Conservation (phyloP, 92 coral and sea anemone species). For the Umimayanthus kanabou region DNA sequence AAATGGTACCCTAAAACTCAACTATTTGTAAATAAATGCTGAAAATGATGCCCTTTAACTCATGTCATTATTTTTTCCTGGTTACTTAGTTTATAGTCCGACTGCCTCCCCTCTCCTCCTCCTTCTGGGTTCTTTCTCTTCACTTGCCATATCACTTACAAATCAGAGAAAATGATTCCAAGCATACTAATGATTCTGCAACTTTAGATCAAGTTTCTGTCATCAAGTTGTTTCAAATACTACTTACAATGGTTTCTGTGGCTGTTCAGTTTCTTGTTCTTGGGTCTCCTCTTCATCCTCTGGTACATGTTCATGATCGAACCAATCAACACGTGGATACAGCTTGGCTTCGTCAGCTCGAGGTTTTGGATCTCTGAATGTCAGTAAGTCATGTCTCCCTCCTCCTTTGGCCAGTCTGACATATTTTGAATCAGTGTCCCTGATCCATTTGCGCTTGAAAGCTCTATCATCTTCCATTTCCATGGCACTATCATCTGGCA, state of each 20-base stretch:
- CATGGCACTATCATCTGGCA: slow-evolving; percentile 51
- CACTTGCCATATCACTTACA: too few relatives aligned
- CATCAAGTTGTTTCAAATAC: not conserved
- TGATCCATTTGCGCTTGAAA: slow-evolving; percentile 93
- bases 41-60: too few relatives aligned
- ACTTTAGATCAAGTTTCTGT: not conserved
- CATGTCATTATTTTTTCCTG: too few relatives aligned
- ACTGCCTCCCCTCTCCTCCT: too few relatives aligned
- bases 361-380: slow-evolving; percentile 67
- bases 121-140: too few relatives aligned
- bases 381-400: slow-evolving; percentile 75
- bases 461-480: slow-evolving; percentile 67
- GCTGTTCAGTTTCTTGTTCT: slow-evolving; percentile 38
- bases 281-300: slow-evolving; percentile 51
- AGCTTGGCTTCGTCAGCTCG: slow-evolving; percentile 58
- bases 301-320: slow-evolving; percentile 81
- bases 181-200: not conserved
- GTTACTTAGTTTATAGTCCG: too few relatives aligned
- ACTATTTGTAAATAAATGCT: too few relatives aligned
- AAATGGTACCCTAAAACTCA: too few relatives aligned
- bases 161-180: too few relatives aligned
- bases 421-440: slow-evolving; percentile 96
- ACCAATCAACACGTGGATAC: slow-evolving; percentile 98
- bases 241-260: slow-evolving; percentile 46
- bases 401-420: slow-evolving; percentile 94